Evolutionary conservation across 1,140 invertebrate species (phyloP).

Genomic region (Aleiodes sp.): DNA sequence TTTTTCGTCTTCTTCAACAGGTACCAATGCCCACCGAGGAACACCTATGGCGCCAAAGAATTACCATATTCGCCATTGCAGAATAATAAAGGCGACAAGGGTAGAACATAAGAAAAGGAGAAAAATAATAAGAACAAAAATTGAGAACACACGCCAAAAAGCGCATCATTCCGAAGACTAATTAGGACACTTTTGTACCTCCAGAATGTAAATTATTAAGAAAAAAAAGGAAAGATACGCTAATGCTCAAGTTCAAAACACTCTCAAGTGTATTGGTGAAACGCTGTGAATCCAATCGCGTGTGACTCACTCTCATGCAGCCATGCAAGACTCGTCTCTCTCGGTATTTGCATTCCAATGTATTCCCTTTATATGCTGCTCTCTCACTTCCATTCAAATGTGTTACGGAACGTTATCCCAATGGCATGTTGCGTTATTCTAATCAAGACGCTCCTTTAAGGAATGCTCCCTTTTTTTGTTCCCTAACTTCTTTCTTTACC

Average conservation of each 20-base stretch:
- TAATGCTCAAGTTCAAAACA: conserved; percentile 23
- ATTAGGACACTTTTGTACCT: conserved; percentile 25
- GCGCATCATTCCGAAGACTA: conserved; percentile 8
- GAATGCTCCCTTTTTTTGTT: conserved; percentile 20
- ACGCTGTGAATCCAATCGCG: conserved; percentile 42
- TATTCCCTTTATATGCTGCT: conserved; percentile 19
- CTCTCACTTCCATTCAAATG: conserved; percentile 31
- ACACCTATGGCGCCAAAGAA: neutral
- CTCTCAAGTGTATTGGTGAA: neutral
- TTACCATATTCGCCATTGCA: neutral
- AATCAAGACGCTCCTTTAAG: conserved; percentile 48
- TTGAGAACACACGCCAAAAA: conserved; percentile 17
- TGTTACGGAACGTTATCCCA: conserved; percentile 48
- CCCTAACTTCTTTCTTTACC: conserved; percentile 50
- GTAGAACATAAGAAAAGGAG: neutral
- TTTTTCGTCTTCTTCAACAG: neutral
- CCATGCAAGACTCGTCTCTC: conserved; percentile 24
- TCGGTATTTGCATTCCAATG: conserved; percentile 50
- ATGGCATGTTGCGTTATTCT: conserved; percentile 58
- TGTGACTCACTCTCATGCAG: conserved; percentile 38
- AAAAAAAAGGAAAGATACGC: conserved; percentile 13
- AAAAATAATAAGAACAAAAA: neutral
- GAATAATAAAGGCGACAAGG: neutral
- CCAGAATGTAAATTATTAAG: neutral
- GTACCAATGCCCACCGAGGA: neutral